Evolutionary conservation across 2,888 invertebrate species (phyloP).

Genomic region (Parasteatoda lunata): DNA sequence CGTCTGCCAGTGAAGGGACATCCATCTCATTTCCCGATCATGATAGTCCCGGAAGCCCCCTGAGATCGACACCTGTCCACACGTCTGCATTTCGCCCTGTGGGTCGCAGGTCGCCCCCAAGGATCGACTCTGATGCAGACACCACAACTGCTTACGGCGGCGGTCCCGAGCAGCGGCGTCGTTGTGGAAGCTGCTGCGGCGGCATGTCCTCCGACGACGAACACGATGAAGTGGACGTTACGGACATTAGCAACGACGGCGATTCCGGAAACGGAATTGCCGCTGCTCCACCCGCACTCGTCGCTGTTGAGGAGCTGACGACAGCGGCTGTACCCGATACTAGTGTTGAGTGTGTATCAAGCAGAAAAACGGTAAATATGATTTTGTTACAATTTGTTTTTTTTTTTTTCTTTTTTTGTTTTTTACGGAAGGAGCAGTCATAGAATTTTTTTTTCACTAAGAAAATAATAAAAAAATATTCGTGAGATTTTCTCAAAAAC

Average conservation of each 20-base stretch:
- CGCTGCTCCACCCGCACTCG: slow-evolving; percentile 6
- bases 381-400: too few relatives aligned
- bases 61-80: slow-evolving; percentile 48
- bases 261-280: background rate
- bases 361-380: slow-evolving; percentile 37
- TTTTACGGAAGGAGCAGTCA: too few relatives aligned
- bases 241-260: slow-evolving; percentile 68
- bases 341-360: slow-evolving; percentile 30
- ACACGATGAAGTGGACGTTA: slow-evolving; percentile 66
- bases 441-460: too few relatives aligned
- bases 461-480: too few relatives aligned
- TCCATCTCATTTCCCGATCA: slow-evolving; percentile 57
- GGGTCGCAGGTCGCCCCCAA: slow-evolving; percentile 58
- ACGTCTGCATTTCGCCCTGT: slow-evolving; percentile 70
- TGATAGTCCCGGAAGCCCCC: slow-evolving; percentile 56
- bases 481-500: too few relatives aligned
- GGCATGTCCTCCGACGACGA: slow-evolving; percentile 42
- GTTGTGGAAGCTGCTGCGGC: slow-evolving; percentile 36
- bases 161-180: slow-evolving; percentile 16
- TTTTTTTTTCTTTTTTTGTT: too few relatives aligned
- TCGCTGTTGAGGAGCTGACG: slow-evolving; percentile 18
- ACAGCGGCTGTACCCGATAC: slow-evolving; percentile 52
- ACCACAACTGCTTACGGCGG: slow-evolving; percentile 52
- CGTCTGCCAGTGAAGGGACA: slow-evolving; percentile 64
- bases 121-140: slow-evolving; percentile 65